Conservation (phyloP, 2,797 vertebrate genomes). For the Macropodus opercularis region DNA sequence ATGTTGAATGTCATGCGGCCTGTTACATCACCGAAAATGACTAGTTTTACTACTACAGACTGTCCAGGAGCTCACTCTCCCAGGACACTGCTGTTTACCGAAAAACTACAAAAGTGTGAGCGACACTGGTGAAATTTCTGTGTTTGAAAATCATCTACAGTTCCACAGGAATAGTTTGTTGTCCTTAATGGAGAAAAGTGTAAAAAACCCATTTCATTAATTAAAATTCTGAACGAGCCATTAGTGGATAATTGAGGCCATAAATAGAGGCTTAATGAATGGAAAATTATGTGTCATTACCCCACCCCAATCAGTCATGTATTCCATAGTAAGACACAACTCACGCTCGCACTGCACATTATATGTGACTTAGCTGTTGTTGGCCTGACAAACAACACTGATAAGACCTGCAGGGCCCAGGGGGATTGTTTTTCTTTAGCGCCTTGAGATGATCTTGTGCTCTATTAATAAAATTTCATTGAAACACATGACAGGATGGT, state of each 20-base stretch:
- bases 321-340: conserved; percentile 43
- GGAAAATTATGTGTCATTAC: conserved; percentile 70
- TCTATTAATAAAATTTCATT: no score
- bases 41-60: no score
- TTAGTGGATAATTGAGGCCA: conserved; percentile 59
- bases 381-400: conserved; percentile 36
- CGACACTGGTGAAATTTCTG: neutral
- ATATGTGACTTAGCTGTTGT: conserved; percentile 25
- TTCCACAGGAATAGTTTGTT: conserved; percentile 21
- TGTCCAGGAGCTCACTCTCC: no score
- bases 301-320: conserved; percentile 57
- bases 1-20: no score
- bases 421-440: no score
- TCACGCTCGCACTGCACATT: conserved; percentile 27
- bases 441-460: no score
- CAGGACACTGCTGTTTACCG: no score
- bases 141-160: neutral
- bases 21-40: no score
- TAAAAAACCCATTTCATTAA: conserved; percentile 59
- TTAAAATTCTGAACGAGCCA: conserved; percentile 58
- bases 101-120: neutral
- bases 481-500: no score
- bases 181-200: conserved; percentile 39
- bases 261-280: conserved; percentile 73
- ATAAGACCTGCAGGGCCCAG: conserved; percentile 31